These are phyloP conservation scores for Lithodes maja DNA, from an alignment of 2,888 invertebrate species.

Conservation along the genomic window DNA sequence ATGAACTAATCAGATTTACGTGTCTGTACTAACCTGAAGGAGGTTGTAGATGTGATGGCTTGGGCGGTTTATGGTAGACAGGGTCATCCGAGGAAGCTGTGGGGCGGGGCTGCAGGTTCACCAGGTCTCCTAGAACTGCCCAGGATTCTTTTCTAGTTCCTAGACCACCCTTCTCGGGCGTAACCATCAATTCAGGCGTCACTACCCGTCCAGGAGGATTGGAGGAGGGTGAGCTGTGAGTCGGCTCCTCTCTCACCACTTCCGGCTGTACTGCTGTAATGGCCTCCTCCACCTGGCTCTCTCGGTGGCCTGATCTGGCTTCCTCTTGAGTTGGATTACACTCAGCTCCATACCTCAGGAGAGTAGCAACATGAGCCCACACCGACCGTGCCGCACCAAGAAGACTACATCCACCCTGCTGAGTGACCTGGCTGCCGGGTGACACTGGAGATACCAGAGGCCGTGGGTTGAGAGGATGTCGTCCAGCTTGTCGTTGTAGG, in stretches of 20 bases:
- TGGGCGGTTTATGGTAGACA: conserved; percentile 23
- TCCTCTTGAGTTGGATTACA: neutral
- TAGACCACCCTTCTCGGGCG: conserved; percentile 22
- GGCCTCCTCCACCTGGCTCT: neutral
- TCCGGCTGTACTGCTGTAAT: neutral
- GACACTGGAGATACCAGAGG: neutral
- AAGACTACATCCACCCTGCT: conserved; percentile 19
- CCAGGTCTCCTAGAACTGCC: conserved; percentile 22
- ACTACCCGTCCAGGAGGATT: neutral
- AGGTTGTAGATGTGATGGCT: conserved; percentile 4
- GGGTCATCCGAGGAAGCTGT: conserved; percentile 27
- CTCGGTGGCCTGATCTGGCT: neutral
- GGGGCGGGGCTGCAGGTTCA: neutral
- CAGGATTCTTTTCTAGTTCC: conserved; percentile 6
- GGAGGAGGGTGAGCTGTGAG: neutral
- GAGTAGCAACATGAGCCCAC: conserved; percentile 5
- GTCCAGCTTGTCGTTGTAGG: conserved; percentile 25
- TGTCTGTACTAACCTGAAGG: conserved; percentile 17
- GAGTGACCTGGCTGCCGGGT: neutral
- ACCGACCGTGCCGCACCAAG: conserved; percentile 35
- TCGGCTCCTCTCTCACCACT: neutral
- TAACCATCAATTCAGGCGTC: conserved; percentile 29
- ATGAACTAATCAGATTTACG: no score
- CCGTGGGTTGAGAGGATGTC: neutral
- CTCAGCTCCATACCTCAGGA: conserved; percentile 10